Conservation (phyloP, 2,797 vertebrate genomes). For the Florisuga fusca region DNA sequence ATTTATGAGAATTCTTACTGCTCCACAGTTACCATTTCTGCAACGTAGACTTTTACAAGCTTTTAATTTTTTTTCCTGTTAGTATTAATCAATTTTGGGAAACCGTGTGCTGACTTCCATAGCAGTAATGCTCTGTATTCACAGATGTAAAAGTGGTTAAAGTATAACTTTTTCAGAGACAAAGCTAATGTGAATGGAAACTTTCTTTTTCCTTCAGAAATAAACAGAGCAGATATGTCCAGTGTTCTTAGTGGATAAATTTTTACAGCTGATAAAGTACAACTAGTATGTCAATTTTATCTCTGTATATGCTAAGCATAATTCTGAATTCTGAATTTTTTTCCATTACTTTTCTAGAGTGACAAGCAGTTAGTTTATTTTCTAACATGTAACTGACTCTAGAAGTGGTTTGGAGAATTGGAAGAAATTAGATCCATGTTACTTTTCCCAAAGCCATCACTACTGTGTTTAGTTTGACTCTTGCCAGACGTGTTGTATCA, state of each 20-base stretch:
- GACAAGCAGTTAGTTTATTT: slow-evolving; percentile 36
- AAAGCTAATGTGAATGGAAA: not conserved
- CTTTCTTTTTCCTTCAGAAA: not conserved
- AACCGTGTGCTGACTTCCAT: not conserved
- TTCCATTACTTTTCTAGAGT: slow-evolving; percentile 20
- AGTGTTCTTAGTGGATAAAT: not conserved
- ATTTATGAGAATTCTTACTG: not conserved
- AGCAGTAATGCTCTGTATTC: not conserved
- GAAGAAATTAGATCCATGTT: slow-evolving; percentile 31
- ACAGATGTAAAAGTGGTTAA: not conserved
- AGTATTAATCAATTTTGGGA: not conserved
- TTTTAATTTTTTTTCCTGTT: not conserved
- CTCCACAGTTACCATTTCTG: not conserved
- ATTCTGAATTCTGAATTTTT: slow-evolving; percentile 33
- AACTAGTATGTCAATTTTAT: not conserved
- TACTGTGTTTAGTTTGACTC: slow-evolving; percentile 28
- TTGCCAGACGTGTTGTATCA: slow-evolving; percentile 14
- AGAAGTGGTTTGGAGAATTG: not conserved
- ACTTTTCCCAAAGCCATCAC: not conserved
- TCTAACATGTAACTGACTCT: not conserved
- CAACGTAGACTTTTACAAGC: not conserved
- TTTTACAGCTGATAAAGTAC: not conserved
- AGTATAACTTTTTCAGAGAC: not conserved
- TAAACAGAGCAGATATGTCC: not conserved
- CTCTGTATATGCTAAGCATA: not conserved